Conservation (phyloP, 2,888 invertebrate genomes). For the Nomada hirtipes region DNA sequence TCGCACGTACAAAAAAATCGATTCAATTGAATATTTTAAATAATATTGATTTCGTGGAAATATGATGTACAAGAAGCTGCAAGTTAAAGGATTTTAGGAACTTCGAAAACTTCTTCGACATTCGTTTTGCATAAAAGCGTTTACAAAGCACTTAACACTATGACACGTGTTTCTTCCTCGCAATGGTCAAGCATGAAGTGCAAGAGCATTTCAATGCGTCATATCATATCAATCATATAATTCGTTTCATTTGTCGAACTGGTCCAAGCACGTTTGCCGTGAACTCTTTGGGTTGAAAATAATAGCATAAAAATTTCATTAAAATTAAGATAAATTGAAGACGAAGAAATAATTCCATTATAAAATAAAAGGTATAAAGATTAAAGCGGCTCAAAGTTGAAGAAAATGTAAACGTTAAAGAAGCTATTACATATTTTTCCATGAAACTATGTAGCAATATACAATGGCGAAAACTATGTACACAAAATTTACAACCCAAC, state of each 20-base stretch:
- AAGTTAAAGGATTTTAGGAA: background rate
- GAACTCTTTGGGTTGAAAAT: background rate
- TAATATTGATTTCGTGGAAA: background rate
- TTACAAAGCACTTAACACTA: background rate
- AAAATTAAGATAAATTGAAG: background rate
- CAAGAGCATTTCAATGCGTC: slow-evolving; percentile 9
- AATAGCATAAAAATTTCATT: too few relatives aligned
- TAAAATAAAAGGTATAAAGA: background rate
- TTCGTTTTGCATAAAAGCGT: background rate
- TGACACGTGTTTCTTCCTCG: background rate
- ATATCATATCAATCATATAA: background rate
- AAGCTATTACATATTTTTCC: background rate
- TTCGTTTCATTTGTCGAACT: background rate
- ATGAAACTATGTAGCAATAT: background rate
- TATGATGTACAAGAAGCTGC: background rate
- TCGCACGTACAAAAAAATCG: background rate
- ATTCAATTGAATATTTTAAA: too few relatives aligned
- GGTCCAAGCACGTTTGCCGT: background rate
- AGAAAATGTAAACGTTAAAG: background rate
- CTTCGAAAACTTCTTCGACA: background rate
- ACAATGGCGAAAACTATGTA: background rate
- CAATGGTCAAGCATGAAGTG: slow-evolving; percentile 12
- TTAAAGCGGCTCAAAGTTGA: background rate
- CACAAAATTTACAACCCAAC: too few relatives aligned
- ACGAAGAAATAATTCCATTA: background rate